A percentile compares a stretch with the other conserved stretches of the same genome.
phyloP scores from a whole-genome alignment of 2,113 vertebrate genomes.

The Pogona vitticeps region DNA sequence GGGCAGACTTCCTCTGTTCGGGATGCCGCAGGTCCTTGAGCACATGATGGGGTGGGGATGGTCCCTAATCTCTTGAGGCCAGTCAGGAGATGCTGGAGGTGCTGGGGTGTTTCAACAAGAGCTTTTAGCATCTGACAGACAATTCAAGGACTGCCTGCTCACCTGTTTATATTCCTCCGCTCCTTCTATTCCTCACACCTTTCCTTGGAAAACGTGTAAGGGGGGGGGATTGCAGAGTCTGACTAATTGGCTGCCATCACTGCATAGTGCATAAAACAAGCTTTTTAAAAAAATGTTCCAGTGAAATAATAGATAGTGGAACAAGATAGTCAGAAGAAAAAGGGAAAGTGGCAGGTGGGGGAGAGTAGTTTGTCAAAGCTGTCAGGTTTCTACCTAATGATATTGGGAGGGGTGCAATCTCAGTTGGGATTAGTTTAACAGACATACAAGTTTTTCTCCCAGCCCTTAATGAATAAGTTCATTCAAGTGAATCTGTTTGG shows the following conservation, averaged over 20 bases:
- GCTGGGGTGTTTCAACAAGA: neutral
- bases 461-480: neutral
- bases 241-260: conserved; percentile 3
- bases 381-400: conserved; percentile 45
- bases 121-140: neutral
- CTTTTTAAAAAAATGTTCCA: neutral
- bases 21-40: neutral
- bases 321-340: neutral
- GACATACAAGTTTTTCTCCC: conserved; percentile 35
- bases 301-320: conserved; percentile 2
- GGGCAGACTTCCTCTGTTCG: neutral
- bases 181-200: neutral
- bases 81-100: neutral
- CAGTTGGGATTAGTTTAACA: conserved; percentile 27
- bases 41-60: neutral
- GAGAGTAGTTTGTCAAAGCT: conserved; percentile 49
- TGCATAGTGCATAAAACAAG: neutral
- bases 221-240: conserved; percentile 27
- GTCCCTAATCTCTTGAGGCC: neutral
- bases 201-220: neutral
- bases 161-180: neutral
- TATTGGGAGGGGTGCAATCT: conserved; percentile 39
- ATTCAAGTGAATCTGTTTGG: neutral
- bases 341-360: neutral
- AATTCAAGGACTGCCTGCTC: neutral